Percentiles rank a stretch among this genome's conserved stretches.
phyloP scores from a whole-genome alignment of 2,888 invertebrate species.

The Noctua comes region DNA sequence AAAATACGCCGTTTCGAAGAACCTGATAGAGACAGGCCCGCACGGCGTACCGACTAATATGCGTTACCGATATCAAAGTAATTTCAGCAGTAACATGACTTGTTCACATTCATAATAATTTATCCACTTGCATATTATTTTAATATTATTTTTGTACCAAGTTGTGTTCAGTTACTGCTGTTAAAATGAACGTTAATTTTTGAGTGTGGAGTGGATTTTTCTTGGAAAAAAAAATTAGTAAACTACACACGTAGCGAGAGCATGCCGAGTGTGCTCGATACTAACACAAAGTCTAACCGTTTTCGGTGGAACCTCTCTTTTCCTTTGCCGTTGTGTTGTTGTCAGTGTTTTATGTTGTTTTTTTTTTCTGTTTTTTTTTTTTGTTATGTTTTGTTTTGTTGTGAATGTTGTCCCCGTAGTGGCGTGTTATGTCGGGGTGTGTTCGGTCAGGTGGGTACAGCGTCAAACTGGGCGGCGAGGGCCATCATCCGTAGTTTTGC shows the following conservation, averaged over 20 bases:
- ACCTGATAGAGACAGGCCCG: conserved; percentile 72
- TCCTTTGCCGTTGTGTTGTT: conserved; percentile 88
- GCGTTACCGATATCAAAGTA: conserved; percentile 78
- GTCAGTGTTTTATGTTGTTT: conserved; percentile 79
- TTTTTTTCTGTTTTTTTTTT: conserved; percentile 74
- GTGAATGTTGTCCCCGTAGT: conserved; percentile 85
- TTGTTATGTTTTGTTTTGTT: conserved; percentile 77
- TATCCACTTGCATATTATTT: conserved; percentile 76
- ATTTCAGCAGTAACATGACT: conserved; percentile 81
- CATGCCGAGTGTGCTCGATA: conserved; percentile 86
- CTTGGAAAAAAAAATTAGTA: conserved; percentile 71
- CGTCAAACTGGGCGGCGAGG: conserved; percentile 83
- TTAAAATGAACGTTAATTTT: conserved; percentile 78
- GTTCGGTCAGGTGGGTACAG: conserved; percentile 83
- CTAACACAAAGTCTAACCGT: conserved; percentile 80
- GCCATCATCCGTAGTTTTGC: conserved; percentile 80
- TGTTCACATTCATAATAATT: conserved; percentile 64
- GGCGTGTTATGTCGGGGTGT: conserved; percentile 81
- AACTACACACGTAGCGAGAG: conserved; percentile 78
- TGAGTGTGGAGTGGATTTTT: conserved; percentile 90
- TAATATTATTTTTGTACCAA: conserved; percentile 74
- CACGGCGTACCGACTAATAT: conserved; percentile 83
- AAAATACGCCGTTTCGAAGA: conserved; percentile 72
- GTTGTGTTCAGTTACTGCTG: conserved; percentile 87
- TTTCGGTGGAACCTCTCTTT: conserved; percentile 81